Evolutionary conservation across 2,888 invertebrate species (phyloP).

Genomic region (Gari tellinella): DNA sequence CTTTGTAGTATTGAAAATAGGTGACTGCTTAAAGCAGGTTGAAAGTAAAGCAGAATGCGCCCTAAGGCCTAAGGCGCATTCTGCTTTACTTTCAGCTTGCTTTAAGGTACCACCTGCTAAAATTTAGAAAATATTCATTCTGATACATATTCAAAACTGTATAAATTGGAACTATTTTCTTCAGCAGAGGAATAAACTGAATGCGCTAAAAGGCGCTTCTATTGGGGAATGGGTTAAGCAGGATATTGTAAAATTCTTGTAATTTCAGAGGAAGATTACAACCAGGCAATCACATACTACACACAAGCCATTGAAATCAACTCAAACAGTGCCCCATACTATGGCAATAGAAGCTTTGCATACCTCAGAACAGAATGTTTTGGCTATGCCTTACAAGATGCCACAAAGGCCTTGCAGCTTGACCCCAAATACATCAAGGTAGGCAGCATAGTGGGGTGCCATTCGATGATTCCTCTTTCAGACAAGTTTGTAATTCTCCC

Average conservation of each 20-base stretch:
- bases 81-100: no score
- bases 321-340: constrained; percentile 93
- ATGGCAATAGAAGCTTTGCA: constrained; percentile 97
- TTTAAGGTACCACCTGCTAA: no score
- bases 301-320: constrained; percentile 94
- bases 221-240: background rate
- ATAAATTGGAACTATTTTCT: no score
- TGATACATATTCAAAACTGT: no score
- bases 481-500: no score
- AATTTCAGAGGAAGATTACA: constrained; percentile 94
- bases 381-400: constrained; percentile 97
- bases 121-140: no score
- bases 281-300: constrained; percentile 93
- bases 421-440: constrained; percentile 95
- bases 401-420: constrained; percentile 94
- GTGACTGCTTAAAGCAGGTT: no score
- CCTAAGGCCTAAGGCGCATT: no score
- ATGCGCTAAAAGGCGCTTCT: background rate
- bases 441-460: constrained; percentile 10
- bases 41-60: no score
- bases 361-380: constrained; percentile 97
- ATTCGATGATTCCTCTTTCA: no score
- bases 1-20: no score
- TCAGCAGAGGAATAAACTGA: no score
- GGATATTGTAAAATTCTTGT: background rate